Evolutionary conservation across 2,888 invertebrate genomes (phyloP).

Genomic region (Drosophila falleni): DNA sequence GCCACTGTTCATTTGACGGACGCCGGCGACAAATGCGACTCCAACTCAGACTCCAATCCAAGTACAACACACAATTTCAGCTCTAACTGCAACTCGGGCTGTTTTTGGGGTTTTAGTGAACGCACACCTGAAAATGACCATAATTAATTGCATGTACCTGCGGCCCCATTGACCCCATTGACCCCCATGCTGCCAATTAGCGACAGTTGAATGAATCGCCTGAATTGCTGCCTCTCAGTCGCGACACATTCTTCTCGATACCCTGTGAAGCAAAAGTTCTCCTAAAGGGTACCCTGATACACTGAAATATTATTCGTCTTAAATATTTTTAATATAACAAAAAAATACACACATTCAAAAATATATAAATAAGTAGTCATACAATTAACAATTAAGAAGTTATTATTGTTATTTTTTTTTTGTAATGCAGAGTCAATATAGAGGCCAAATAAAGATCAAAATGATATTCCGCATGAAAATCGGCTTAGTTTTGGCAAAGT

Average conservation of each 20-base stretch:
- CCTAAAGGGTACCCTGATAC: background rate
- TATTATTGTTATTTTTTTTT: no score
- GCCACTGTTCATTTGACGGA: conserved; percentile 52
- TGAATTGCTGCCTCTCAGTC: conserved; percentile 14
- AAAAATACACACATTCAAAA: no score
- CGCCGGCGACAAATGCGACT: conserved; percentile 12
- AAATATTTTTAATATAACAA: no score
- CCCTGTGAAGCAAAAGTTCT: background rate
- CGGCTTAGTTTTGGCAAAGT: no score
- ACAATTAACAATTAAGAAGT: no score
- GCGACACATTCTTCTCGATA: conserved; percentile 12
- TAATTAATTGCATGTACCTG: conserved; percentile 80
- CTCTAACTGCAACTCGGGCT: conserved; percentile 7
- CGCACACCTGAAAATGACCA: conserved; percentile 77
- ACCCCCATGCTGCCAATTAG: conserved; percentile 63
- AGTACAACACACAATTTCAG: background rate
- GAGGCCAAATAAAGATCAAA: no score
- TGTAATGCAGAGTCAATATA: no score
- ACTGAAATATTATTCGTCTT: no score
- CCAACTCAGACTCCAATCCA: no score
- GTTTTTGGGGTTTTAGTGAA: conserved; percentile 32
- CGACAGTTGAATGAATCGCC: conserved; percentile 40
- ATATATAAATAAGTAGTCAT: no score
- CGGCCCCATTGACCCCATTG: conserved; percentile 25
- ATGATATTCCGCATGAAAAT: no score